phyloP scores from a whole-genome alignment of 2,888 invertebrate species.

The Erannis defoliaria region DNA sequence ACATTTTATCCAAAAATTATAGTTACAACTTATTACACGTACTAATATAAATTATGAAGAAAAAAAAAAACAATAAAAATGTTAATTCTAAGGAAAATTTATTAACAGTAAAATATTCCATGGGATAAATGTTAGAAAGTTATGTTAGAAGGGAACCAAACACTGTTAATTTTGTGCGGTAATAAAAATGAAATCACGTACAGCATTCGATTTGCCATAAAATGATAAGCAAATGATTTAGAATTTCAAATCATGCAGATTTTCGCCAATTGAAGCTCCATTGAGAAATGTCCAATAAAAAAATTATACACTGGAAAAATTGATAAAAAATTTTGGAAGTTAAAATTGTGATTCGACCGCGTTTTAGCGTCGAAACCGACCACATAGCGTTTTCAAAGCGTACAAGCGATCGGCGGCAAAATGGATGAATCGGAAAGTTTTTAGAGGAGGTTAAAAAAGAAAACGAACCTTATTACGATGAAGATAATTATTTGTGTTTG shows the following conservation, averaged over 20 bases:
- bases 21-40: neutral
- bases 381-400: slow-evolving; percentile 63
- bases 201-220: slow-evolving; percentile 31
- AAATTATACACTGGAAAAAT: slow-evolving; percentile 23
- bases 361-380: slow-evolving; percentile 12
- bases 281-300: slow-evolving; percentile 39
- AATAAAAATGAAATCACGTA: slow-evolving; percentile 13
- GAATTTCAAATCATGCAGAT: slow-evolving; percentile 53
- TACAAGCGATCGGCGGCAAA: slow-evolving; percentile 67
- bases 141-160: slow-evolving; percentile 29
- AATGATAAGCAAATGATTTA: slow-evolving; percentile 35
- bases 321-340: slow-evolving; percentile 30
- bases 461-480: slow-evolving; percentile 92
- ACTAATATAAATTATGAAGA: neutral
- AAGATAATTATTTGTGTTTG: slow-evolving; percentile 94
- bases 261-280: slow-evolving; percentile 50
- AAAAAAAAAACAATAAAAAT: neutral
- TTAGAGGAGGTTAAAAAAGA: slow-evolving; percentile 80
- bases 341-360: slow-evolving; percentile 38
- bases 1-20: neutral
- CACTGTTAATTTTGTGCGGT: slow-evolving; percentile 34
- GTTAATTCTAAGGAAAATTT: slow-evolving; percentile 1
- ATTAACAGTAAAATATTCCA: neutral
- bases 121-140: slow-evolving; percentile 21
- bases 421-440: slow-evolving; percentile 67